Conservation (phyloP, 2,113 vertebrate genomes). For the Montifringilla adamsi region DNA sequence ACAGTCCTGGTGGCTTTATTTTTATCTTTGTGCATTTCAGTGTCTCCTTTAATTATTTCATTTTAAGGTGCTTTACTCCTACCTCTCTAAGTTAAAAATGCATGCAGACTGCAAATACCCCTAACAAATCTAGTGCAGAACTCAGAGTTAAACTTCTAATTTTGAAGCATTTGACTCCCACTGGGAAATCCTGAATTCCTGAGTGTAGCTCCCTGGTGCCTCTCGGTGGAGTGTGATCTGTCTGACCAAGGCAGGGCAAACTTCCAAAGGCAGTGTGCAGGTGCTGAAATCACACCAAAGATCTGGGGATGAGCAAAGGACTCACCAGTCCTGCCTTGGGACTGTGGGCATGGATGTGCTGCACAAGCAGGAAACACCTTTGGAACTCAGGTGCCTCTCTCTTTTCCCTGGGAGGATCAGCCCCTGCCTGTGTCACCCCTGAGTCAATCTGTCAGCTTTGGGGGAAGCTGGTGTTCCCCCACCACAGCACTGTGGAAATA, state of each 20-base stretch:
- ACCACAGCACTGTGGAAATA: not conserved
- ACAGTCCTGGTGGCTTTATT: conserved; percentile 51
- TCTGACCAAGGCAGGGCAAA: not conserved
- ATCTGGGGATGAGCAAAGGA: not conserved
- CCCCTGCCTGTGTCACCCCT: not conserved
- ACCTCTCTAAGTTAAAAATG: not conserved
- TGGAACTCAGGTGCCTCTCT: not conserved
- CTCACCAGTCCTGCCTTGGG: not conserved
- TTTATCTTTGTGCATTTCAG: conserved; percentile 31
- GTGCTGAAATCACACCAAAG: not conserved
- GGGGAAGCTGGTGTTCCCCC: not conserved
- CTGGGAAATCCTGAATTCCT: not conserved
- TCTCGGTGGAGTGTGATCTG: not conserved
- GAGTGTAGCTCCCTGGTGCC: not conserved
- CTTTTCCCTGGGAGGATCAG: not conserved
- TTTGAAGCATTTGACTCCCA: not conserved
- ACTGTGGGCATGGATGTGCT: not conserved
- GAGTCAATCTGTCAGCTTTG: not conserved
- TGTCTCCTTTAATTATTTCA: conserved; percentile 62
- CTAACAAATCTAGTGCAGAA: not conserved
- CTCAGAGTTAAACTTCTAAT: not conserved
- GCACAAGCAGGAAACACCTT: not conserved
- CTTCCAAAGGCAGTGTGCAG: not conserved
- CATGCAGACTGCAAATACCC: not conserved
- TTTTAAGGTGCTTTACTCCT: conserved; percentile 49